Percentiles rank a stretch among this genome's conserved stretches.
phyloP scores from a whole-genome alignment of 2,113 vertebrate genomes.

The Catharus fuscescens region DNA sequence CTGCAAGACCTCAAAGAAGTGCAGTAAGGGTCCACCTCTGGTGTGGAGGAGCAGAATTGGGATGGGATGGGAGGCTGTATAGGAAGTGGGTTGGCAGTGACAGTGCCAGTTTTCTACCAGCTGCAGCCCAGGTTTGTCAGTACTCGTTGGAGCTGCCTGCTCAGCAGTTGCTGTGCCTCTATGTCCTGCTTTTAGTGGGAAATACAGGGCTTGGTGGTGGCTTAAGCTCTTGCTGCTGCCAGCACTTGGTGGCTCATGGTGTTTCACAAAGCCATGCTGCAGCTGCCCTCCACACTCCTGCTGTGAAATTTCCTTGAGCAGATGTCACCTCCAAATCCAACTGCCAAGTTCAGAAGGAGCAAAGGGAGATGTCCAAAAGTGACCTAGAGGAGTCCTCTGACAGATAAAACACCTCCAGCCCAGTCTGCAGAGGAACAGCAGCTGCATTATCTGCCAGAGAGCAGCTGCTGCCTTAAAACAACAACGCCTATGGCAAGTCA shows the following conservation, averaged over 20 bases:
- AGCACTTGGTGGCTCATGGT: background rate
- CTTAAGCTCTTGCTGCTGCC: rapidly evolving
- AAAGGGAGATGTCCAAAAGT: background rate
- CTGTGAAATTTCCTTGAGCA: background rate
- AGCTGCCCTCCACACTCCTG: background rate
- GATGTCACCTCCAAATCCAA: background rate
- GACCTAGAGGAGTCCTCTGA: background rate
- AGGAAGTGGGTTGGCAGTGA: background rate
- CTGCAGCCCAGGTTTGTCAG: background rate
- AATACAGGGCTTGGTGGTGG: background rate
- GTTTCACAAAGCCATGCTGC: rapidly evolving
- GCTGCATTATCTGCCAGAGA: background rate
- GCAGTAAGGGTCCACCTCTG: background rate
- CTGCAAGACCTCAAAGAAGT: background rate
- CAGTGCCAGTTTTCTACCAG: background rate
- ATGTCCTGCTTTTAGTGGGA: background rate
- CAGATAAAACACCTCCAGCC: background rate
- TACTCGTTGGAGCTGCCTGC: background rate
- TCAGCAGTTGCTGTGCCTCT: background rate
- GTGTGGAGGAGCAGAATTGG: background rate
- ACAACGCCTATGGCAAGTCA: background rate
- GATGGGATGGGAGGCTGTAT: background rate
- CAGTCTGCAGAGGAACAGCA: background rate
- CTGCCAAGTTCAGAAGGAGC: background rate
- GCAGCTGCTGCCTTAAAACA: background rate